Conservation (phyloP, 2,888 invertebrate species). For the Operophtera brumata region DNA sequence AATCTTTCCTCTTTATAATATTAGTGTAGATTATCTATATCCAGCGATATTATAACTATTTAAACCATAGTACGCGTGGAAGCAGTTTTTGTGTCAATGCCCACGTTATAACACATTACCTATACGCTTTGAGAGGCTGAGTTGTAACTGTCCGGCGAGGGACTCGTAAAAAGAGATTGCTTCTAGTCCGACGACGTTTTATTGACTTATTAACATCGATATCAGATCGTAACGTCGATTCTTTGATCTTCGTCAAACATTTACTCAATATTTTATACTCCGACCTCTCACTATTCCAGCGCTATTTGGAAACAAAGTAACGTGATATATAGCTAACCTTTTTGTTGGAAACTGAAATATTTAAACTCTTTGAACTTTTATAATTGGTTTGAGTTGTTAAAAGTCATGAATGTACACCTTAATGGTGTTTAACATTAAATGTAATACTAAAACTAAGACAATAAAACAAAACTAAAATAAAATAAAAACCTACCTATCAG, state of each 20-base stretch:
- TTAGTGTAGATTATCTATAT: too few species aligned
- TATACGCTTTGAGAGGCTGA: constrained; percentile 63
- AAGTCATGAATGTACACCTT: too few species aligned
- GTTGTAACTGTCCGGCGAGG: constrained; percentile 71
- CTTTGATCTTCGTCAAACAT: constrained; percentile 75
- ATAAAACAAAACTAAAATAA: too few species aligned
- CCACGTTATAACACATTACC: constrained; percentile 47
- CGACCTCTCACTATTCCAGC: constrained; percentile 32
- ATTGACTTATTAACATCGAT: constrained; percentile 81
- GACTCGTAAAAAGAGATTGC: constrained; percentile 79
- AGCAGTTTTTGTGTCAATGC: constrained; percentile 28
- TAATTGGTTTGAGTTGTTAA: not conserved
- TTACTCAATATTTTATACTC: constrained; percentile 61
- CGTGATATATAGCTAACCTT: constrained; percentile 7
- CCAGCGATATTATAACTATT: not conserved
- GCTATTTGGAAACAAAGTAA: constrained; percentile 23
- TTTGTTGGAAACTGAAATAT: not conserved
- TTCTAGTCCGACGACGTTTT: constrained; percentile 76
- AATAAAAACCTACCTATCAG: too few species aligned
- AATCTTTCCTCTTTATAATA: too few species aligned
- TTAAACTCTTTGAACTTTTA: not conserved
- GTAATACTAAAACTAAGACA: too few species aligned
- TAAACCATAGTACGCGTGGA: constrained; percentile 2
- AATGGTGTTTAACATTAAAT: too few species aligned
- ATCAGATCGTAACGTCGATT: constrained; percentile 78